These are phyloP conservation scores for Bos taurus DNA, from an alignment of 2,113 vertebrate genomes.

Conservation along the genomic window ARS-UCD2.0 NC_037336.1:45955501-45956000, in stretches of 20 bases:
- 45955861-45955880: neutral
- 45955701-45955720: slow-evolving; percentile 5
- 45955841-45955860: neutral
- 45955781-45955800: neutral
- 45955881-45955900: neutral
- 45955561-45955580: slow-evolving; percentile 45
- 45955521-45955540: neutral
- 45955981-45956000: slow-evolving; percentile 46
- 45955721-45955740: slow-evolving; percentile 39
- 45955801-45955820: neutral
- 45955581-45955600: slow-evolving; percentile 31
- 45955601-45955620: slow-evolving; percentile 5
- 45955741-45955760: neutral
- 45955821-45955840: neutral
- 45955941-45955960: neutral
- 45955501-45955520: slow-evolving; percentile 11
- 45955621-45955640: slow-evolving; percentile 56
- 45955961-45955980: slow-evolving; percentile 43
- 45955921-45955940: neutral
- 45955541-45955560: slow-evolving; percentile 47
- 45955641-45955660: neutral
- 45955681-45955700: neutral
- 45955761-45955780: neutral
- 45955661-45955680: slow-evolving; percentile 38
- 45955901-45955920: neutral